phyloP scores from a whole-genome alignment of 2,888 invertebrate species.

The Tenodera sinensis region DNA sequence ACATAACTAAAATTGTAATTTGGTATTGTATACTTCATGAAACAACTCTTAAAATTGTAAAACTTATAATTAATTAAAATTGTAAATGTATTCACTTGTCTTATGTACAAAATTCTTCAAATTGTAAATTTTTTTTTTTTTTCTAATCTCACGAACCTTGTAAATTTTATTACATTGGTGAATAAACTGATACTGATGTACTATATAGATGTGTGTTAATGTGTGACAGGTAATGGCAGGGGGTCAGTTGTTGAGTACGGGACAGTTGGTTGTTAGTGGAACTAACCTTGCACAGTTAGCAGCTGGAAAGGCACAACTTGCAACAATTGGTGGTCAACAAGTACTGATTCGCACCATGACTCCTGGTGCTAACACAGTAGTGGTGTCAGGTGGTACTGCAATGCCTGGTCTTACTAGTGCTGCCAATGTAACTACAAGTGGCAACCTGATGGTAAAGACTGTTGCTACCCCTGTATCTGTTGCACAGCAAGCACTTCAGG shows the following conservation, averaged over 20 bases:
- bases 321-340: slow-evolving; percentile 81
- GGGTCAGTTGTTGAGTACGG: slow-evolving; percentile 44
- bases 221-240: slow-evolving; percentile 44
- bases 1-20: too few relatives aligned
- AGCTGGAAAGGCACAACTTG: slow-evolving; percentile 76
- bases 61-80: too few relatives aligned
- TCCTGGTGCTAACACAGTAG: slow-evolving; percentile 19
- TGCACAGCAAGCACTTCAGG: slow-evolving; percentile 11
- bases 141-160: too few relatives aligned
- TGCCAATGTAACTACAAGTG: slow-evolving; percentile 15
- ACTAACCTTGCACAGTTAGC: slow-evolving; percentile 71
- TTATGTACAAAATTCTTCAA: too few relatives aligned
- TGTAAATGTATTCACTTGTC: too few relatives aligned
- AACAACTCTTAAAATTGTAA: too few relatives aligned
- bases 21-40: too few relatives aligned
- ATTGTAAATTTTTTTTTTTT: too few relatives aligned
- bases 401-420: slow-evolving; percentile 9
- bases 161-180: too few relatives aligned
- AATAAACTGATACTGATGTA: too few relatives aligned
- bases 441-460: slow-evolving; percentile 32
- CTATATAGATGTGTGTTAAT: neutral
- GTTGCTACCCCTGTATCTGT: slow-evolving; percentile 21
- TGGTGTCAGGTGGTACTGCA: neutral
- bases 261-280: slow-evolving; percentile 74
- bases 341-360: slow-evolving; percentile 70